phyloP scores from a whole-genome alignment of 2,113 vertebrate species.

The Neomonachus schauinslandi region DNA sequence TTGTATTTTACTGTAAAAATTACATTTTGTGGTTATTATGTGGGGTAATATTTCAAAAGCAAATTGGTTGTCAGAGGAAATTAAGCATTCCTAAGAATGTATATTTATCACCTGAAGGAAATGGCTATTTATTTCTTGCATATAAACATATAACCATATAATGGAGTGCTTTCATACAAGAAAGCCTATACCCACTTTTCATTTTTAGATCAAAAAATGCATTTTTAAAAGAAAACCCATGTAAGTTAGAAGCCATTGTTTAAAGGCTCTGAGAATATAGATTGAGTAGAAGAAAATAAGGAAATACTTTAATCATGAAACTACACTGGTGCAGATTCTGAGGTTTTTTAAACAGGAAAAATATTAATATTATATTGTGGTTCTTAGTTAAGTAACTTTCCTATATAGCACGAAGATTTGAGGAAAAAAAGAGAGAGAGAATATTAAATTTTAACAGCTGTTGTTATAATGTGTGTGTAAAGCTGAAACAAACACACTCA shows the following conservation, averaged over 20 bases:
- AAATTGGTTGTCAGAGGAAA: slow-evolving; percentile 71
- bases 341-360: not conserved
- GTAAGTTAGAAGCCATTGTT: not conserved
- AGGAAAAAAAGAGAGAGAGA: not conserved
- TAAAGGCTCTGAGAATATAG: not conserved
- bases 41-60: slow-evolving; percentile 66
- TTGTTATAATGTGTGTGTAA: not conserved
- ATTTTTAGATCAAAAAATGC: slow-evolving; percentile 7
- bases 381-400: not conserved
- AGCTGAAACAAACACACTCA: not conserved
- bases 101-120: slow-evolving; percentile 64
- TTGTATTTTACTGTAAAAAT: slow-evolving; percentile 48
- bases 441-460: not conserved
- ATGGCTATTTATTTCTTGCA: slow-evolving; percentile 38
- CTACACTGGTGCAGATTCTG: not conserved
- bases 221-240: not conserved
- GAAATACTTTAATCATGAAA: not conserved
- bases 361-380: not conserved
- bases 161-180: not conserved
- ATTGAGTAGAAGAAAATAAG: not conserved
- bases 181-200: not conserved
- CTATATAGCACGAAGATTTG: not conserved
- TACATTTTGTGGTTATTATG: slow-evolving; percentile 55
- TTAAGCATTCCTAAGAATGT: slow-evolving; percentile 39
- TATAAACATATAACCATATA: slow-evolving; percentile 20